A percentile compares a stretch with the other conserved stretches of the same genome.
Evolutionary conservation across 2,113 vertebrate genomes (phyloP).

Genomic region (Perognathus longimembris): DNA sequence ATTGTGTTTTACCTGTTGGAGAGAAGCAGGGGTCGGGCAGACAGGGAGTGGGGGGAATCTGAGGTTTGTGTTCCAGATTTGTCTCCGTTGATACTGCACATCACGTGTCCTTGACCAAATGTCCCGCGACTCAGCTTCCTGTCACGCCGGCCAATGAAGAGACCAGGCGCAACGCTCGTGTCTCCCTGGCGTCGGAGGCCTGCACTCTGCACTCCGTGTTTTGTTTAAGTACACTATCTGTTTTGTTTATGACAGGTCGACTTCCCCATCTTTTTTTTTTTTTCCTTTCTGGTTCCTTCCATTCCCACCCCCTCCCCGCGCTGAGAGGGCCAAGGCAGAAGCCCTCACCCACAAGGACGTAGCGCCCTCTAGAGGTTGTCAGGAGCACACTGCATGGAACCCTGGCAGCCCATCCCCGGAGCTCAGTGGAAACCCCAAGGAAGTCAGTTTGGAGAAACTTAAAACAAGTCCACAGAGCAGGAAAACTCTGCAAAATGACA

Average conservation of each 20-base stretch:
- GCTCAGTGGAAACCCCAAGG: background rate
- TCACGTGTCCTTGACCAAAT: background rate
- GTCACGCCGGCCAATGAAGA: slow-evolving; percentile 5
- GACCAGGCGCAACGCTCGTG: background rate
- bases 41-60: background rate
- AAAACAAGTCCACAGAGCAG: background rate
- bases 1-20: background rate
- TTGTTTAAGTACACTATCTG: background rate
- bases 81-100: background rate
- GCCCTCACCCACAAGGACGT: slow-evolving; percentile 56
- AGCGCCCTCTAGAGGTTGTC: slow-evolving; percentile 78
- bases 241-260: background rate
- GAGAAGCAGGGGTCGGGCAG: background rate
- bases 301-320: background rate
- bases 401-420: too few species aligned
- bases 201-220: background rate
- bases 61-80: background rate
- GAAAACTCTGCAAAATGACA: background rate
- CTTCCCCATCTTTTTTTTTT: background rate
- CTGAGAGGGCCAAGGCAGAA: slow-evolving; percentile 38
- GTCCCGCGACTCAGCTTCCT: too few species aligned
- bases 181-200: background rate
- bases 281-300: background rate
- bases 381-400: background rate
- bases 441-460: slow-evolving; percentile 30